Evolutionary conservation across 2,888 invertebrate species (phyloP).

Genomic region (Brachylomia viminalis): DNA sequence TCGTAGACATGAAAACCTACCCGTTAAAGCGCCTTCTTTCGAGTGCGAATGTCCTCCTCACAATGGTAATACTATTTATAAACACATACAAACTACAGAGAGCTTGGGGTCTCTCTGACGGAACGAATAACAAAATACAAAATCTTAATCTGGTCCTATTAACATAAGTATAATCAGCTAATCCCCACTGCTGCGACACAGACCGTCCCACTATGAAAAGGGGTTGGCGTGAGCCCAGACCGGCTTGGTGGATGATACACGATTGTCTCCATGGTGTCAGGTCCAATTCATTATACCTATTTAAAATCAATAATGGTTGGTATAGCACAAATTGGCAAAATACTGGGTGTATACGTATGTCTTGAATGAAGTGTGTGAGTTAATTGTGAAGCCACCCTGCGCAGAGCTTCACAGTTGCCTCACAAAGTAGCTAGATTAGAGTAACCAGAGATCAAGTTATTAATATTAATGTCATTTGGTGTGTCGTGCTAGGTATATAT

Average conservation of each 20-base stretch:
- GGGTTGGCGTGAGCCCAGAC: neutral
- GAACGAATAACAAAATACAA: no score
- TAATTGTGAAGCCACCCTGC: no score
- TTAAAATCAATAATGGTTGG: neutral
- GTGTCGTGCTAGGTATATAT: neutral
- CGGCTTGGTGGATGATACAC: neutral
- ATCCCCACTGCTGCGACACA: no score
- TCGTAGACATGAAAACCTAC: conserved; percentile 64
- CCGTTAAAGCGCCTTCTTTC: conserved; percentile 60
- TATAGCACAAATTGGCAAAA: neutral
- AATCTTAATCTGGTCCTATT: neutral
- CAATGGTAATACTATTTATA: conserved; percentile 69
- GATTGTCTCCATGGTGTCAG: neutral
- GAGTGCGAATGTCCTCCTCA: conserved; percentile 79
- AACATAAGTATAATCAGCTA: neutral
- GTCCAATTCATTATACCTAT: neutral
- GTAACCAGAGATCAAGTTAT: neutral
- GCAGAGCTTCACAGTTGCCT: no score
- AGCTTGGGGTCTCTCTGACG: neutral
- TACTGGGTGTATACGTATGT: neutral
- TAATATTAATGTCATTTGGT: no score
- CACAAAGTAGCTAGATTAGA: neutral
- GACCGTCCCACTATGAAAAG: neutral
- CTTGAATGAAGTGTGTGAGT: no score
- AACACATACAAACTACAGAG: neutral